Evolutionary conservation across 2,888 invertebrate genomes (phyloP), one percentile per base, ranked within the genome.

Genomic region (Acrobasis suavella): DNA sequence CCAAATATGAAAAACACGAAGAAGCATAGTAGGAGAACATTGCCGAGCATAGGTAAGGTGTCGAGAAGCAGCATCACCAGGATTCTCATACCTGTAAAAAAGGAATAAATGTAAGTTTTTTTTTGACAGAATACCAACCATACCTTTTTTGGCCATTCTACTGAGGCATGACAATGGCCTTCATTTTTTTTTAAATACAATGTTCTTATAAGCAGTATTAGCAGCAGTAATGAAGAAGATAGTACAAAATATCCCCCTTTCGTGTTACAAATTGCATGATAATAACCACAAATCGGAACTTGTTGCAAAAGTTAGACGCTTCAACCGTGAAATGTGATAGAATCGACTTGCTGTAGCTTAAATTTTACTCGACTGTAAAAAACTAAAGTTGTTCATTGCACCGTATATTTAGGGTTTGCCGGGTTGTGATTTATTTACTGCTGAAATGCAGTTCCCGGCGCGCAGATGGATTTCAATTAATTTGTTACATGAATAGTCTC

Each of bases 1-100:
- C 99, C 99, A 84, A 99, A 99, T 86, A 99, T 99, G 94, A 99
- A 99, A 95, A 99, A 99, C 66, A 99, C 99, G 94, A 99, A 99
- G 94, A 99, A 99, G 92, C 99, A 99, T 69, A 99, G 94, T 72
- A 99, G 94, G 72, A 99, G 93, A 60, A 99, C 99, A 91, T 99
- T 99, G 71, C 99, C 99, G 80, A 99, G 93, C 99, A 99, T 99
- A 14, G 99, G 99, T 72, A 99, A 94, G 8, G 99, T 99, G 91
- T 99, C 99, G 81, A 99, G 94, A 60, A 99, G 94, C 65, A 99
- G 93, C 98, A 99, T 99, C 75, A 99, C 99, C 83, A 99, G 93
- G 78, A 99, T 99, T 73, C 99, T 95, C 98, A 99, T 98, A 94
- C 99, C 99, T 99, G 94, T 42, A 60, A 66, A 67, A 15, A 66